Evolutionary conservation across 2,888 invertebrate genomes (phyloP), one percentile per base, ranked within the genome.

Genomic region (Arctia plantaginis): DNA sequence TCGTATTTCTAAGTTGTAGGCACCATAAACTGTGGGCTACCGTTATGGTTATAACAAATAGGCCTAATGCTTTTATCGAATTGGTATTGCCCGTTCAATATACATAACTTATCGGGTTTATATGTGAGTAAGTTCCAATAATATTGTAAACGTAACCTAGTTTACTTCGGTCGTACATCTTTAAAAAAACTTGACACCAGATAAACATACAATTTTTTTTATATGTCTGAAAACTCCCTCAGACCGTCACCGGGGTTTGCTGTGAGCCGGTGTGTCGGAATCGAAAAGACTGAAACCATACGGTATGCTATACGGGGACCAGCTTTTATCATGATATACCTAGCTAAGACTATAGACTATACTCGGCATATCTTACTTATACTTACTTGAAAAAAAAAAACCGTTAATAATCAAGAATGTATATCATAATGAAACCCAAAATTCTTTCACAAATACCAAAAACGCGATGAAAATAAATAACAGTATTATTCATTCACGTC

Each of bases 21-120:
- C 51, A 82, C 88, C 90, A 91, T 93, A 93, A 93, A 93, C 83
- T 89, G 87, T 80, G 88, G 86, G 87, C 87, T 86, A 82, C 86
- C 87, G 87, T 81, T 82, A 77, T 88, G 84, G 91, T 87, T 89
- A 91, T 90, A 92, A 89, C 86, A 93, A 62, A 62, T 27, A 62
- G 59, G 59, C 59, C 6, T 4, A 93, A 93, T 93, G 92, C 91
- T 92, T 93, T 90, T 92, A 92, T 91, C 92, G 90, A 91, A 91
- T 92, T 47, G 41, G 27, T 47, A 89, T 90, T 88, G 90, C 72
- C 76, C 67, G 69, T 69, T 79, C 80, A 62, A 66, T 74, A 80
- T 76, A 72, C 80, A 77, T 83, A 30, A 27, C 59, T 75, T 85
- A 73, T 78, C 66, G 41, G 67, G 71, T 80, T 76, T 78, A 75